Base-by-base conservation (phyloP, 2,888 invertebrate genomes). In the Metallyticus violacea region DNA sequence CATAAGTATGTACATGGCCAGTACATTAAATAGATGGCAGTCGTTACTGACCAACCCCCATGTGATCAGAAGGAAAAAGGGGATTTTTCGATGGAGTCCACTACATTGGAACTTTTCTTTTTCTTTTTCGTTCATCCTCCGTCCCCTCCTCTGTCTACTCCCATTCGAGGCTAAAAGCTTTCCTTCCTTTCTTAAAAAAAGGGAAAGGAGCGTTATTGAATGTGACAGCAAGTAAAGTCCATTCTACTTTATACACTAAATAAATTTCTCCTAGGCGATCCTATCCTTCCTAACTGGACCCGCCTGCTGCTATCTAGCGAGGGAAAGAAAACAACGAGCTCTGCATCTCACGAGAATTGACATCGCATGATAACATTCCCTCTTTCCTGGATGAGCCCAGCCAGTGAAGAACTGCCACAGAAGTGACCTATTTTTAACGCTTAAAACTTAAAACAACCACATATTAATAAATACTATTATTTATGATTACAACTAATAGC, bases 161-260 rank as follows among this genome's bases (percentile, higher is more conserved):
- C 40, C 40, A 62, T 62, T 62, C n/a, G 28, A 83, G 28, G 83
- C 83, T 83, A 83, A 83, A 83, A 83, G 83, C 83, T 83, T 83
- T 83, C 77, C 77, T 40, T 82, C 25, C 62, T 62, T 62, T 22
- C 40, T 62, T 62, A 62, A 62, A 62, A 62, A 62, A 62, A 62
- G 40, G n/a, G 27, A 27, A 26, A 77, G 29, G 28, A 77, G 40
- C 22, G 85, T 87, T 87, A 87, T 87, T 87, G 85, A 85, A 85
- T 85, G 85, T 85, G 87, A 85, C 87, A 87, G 81, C 40, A 62
- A 29, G 30, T 77, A 29, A 29, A 77, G 87, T 87, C 85, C 85
- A 85, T 85, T 87, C 85, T 87, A 79, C 87, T 85, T 78, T 87
- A 85, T 85, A 85, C 85, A 85, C 87, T 87, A 87, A 87, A 87